phyloP scores from a whole-genome alignment of 1,140 invertebrate genomes.

The Drosophila trapezifrons region DNA sequence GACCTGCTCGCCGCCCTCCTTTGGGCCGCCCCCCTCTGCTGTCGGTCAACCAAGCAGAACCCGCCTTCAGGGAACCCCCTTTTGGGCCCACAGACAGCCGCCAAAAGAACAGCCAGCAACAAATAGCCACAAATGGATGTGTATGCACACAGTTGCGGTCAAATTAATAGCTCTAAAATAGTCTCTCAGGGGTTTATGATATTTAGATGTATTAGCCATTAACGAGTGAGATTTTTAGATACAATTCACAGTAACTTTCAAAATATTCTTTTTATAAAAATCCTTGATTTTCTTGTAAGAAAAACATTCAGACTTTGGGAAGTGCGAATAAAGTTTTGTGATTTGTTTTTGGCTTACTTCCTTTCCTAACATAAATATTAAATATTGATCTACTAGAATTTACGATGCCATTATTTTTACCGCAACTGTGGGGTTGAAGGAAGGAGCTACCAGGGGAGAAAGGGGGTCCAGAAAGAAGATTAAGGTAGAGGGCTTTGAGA shows the following conservation, averaged over 20 bases:
- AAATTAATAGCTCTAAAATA: constrained; percentile 4
- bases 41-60: constrained; percentile 69
- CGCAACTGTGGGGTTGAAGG: constrained; percentile 6
- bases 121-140: constrained; percentile 69
- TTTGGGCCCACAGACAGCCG: constrained; percentile 46
- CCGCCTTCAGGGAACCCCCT: constrained; percentile 19
- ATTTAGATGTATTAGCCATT: neutral
- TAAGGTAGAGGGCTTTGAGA: constrained; percentile 50
- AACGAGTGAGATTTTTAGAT: neutral
- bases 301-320: too few species aligned
- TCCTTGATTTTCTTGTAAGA: too few species aligned
- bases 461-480: constrained; percentile 17
- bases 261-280: neutral
- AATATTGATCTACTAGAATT: neutral
- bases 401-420: neutral
- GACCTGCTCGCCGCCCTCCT: constrained; percentile 32
- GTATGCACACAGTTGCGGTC: constrained; percentile 39
- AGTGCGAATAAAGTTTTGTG: too few species aligned
- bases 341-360: neutral
- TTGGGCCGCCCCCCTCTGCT: constrained; percentile 2
- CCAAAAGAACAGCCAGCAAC: constrained; percentile 49
- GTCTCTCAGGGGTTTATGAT: neutral
- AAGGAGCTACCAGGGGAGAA: constrained; percentile 1
- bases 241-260: too few species aligned
- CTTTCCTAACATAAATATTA: neutral